Percentiles rank a stretch among this genome's conserved stretches.
phyloP scores from a whole-genome alignment of 2,888 invertebrate genomes.

The Oscheius myriophilus region DNA sequence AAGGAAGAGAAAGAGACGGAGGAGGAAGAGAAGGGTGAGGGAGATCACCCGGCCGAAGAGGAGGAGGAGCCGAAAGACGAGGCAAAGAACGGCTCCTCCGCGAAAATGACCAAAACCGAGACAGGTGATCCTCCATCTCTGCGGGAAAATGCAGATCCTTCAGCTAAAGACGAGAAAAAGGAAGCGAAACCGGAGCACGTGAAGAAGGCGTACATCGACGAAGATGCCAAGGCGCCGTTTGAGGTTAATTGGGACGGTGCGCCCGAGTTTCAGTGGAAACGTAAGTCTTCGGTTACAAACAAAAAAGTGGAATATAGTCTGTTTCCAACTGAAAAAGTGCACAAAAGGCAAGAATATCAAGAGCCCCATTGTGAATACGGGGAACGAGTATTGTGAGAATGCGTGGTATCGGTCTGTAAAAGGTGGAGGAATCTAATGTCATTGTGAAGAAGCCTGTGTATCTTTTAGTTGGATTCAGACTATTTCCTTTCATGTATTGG shows the following conservation, averaged over 20 bases:
- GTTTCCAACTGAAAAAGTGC: no score
- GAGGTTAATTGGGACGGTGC: constrained; percentile 54
- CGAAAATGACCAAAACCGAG: background rate
- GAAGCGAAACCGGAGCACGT: constrained; percentile 19
- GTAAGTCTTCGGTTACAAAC: constrained; percentile 28
- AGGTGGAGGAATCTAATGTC: no score
- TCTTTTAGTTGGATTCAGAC: no score
- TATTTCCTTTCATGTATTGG: no score
- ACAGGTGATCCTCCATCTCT: background rate
- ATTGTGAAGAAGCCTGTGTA: no score
- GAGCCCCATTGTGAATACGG: no score
- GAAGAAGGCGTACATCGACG: constrained; percentile 42
- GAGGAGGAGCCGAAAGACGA: constrained; percentile 18
- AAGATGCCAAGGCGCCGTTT: constrained; percentile 45
- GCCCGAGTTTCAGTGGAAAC: constrained; percentile 58
- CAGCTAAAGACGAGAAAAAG: constrained; percentile 20
- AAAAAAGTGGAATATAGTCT: no score
- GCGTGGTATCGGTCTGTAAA: no score
- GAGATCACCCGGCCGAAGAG: constrained; percentile 4
- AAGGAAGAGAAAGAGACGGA: constrained; percentile 32
- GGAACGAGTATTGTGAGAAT: no score
- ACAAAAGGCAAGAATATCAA: no score
- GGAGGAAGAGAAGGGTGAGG: constrained; percentile 12
- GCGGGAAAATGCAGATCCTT: constrained; percentile 7
- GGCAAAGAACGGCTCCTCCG: constrained; percentile 16